phyloP scores from a whole-genome alignment of 2,888 invertebrate genomes.

The Aethes cnicana region DNA sequence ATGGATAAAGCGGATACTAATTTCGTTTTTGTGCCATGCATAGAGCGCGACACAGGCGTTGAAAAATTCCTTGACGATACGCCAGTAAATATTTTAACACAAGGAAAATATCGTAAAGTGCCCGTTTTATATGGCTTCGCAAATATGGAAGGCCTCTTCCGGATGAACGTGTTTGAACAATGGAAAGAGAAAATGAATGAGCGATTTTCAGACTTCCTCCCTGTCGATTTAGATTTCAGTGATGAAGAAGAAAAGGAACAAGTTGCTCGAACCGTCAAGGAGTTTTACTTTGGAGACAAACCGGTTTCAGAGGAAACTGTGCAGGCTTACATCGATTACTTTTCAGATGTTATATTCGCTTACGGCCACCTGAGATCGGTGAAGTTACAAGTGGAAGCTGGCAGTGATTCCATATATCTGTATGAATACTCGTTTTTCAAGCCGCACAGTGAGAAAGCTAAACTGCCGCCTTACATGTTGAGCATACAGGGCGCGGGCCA shows the following conservation, averaged over 20 bases:
- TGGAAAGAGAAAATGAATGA: constrained; percentile 52
- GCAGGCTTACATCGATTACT: no score
- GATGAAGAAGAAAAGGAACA: no score
- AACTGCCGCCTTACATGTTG: constrained; percentile 40
- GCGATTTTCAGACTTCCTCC: no score
- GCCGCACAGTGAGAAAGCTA: constrained; percentile 33
- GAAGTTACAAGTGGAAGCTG: constrained; percentile 42
- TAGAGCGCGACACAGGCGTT: constrained; percentile 39
- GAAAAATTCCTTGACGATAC: constrained; percentile 46
- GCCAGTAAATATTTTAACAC: constrained; percentile 47
- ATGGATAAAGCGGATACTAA: constrained; percentile 12
- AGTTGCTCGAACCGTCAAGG: no score
- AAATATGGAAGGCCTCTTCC: constrained; percentile 48
- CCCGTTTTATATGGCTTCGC: constrained; percentile 51
- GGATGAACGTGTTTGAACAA: constrained; percentile 39
- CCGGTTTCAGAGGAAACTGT: no score
- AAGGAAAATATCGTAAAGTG: constrained; percentile 40
- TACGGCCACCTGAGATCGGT: constrained; percentile 45
- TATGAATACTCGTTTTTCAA: constrained; percentile 49
- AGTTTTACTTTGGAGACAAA: no score
- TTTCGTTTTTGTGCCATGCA: constrained; percentile 39
- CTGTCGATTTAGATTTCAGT: no score
- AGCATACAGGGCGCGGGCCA: constrained; percentile 46
- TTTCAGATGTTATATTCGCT: constrained; percentile 56
- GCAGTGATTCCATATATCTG: constrained; percentile 48